These are phyloP conservation scores for Rostratula benghalensis DNA, from an alignment of 2,113 vertebrate genomes.

Conservation along the genomic window DNA sequence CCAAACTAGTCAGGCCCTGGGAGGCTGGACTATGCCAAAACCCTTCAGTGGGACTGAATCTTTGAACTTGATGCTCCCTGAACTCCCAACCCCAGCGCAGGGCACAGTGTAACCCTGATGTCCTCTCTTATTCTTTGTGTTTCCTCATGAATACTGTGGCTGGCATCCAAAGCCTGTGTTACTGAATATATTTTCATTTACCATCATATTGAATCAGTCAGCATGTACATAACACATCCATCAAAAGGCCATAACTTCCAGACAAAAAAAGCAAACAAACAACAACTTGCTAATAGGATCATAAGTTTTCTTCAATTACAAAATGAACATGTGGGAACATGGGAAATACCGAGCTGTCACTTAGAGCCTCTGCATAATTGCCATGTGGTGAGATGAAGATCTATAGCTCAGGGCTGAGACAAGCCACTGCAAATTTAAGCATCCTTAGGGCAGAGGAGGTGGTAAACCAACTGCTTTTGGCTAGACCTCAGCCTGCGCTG, in stretches of 20 bases:
- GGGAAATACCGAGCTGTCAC: conserved; percentile 4
- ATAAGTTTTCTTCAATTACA: conserved; percentile 15
- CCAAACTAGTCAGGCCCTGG: neutral
- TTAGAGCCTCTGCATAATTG: neutral
- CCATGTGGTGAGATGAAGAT: neutral
- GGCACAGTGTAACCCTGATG: neutral
- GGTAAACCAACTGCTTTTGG: neutral
- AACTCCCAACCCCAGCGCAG: neutral
- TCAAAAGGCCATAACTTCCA: conserved; percentile 1
- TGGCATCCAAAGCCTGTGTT: neutral
- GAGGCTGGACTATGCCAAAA: neutral
- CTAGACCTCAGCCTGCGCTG: neutral
- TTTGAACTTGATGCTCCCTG: neutral
- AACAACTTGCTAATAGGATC: conserved; percentile 12
- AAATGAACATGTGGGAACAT: neutral
- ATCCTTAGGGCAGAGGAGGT: neutral
- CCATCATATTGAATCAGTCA: conserved; percentile 3
- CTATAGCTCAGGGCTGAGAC: neutral
- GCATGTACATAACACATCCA: neutral
- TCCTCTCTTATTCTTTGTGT: neutral
- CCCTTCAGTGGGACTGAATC: neutral
- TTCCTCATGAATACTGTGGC: neutral
- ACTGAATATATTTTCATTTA: conserved; percentile 19
- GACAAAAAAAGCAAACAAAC: neutral
- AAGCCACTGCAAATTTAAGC: neutral